Evolutionary conservation across 2,113 vertebrate genomes (phyloP), one percentile per base, ranked within the genome.

Genomic region (Xyrauchen texanus): DNA sequence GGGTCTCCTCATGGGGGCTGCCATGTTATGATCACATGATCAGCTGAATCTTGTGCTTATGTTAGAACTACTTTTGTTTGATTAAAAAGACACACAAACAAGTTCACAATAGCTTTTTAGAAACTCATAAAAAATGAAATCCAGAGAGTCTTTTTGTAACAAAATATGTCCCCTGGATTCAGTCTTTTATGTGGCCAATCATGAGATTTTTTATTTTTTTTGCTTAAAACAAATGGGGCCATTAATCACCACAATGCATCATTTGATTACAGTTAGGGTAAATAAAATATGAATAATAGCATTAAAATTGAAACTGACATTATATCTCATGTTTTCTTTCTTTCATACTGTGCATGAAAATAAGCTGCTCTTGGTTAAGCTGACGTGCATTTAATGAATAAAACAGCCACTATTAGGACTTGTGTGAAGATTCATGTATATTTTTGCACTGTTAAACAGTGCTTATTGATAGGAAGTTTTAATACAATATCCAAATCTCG

Each of bases 401-500:
- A 85, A 82, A 84, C 72, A 78, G 57, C 72, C 61, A 69, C 65
- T 68, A 72, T 76, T 79, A 55, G 77, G 61, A 82, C 76, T 73
- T 69, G 68, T 74, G 79, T 58, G 2, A 5, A 58, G 9, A 72
- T 72, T 82, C 62, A 62, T 9, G 34, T 77, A 78, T 72, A 81
- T 82, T 77, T 84, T 83, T 66, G 74, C 80, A 63, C 65, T 78
- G 78, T 82, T 34, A 34, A 34, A 34, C 21, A 82, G 87, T 42
- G 15, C 49, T 55, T 82, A 80, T 55, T 80, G 79, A 88, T 51
- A 84, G 84, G 65, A 78, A 81, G 75, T 78, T 71, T 67, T 71
- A 82, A 67, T 85, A 64, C 76, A 11, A 66, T 85, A 85, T 78
- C 83, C 77, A 88, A 85, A 80, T 16, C 49, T 62, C n/a, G 10